Base-by-base conservation (phyloP, 2,113 vertebrate genomes). In the Urocolius indicus region DNA sequence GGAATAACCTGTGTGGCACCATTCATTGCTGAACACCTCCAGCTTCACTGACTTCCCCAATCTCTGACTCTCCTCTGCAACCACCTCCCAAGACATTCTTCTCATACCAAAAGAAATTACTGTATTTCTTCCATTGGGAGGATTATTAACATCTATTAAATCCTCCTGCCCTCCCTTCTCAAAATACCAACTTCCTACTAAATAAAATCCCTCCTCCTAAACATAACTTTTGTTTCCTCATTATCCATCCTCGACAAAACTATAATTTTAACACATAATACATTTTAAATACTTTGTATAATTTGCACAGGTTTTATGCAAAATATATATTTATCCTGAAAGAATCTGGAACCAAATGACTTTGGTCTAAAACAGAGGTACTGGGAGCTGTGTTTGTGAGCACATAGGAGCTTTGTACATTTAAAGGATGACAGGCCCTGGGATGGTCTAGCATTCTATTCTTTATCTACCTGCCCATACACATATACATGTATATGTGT, bases 21-120 rank as follows among this genome's bases (percentile, higher is more conserved):
- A 55, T 87, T 77, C 67, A 59, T 59, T 43, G 49, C 27, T 69
- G 43, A 91, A 82, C 71, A 87, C 65, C 74, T 77, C 51, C 82
- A 90, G 61, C 26, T 92, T 90, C 79, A 81, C 75, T 29, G 38
- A 58, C 30, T 43, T 91, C 45, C 57, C 52, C 32, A 38, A 13
- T 46, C 71, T 66, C 58, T 68, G 54, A 74, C 77, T 93, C 89
- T 87, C 71, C 69, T 74, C 69, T 76, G 87, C 78, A 95, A 88
- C 65, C 57, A 74, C 88, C 79, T 94, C 93, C 94, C 92, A 95
- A 94, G 52, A 77, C 94, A 95, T 96, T 96, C 94, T 83, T 95
- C 90, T 94, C 93, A 96, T 93, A 94, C 91, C 93, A 86, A 59
- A 93, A 90, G 67, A 95, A 90, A 88, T 84, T 52, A 80, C 82